These are phyloP conservation scores for Salpingus planirostris DNA, from an alignment of 2,888 invertebrate species.

Conservation along the genomic window DNA sequence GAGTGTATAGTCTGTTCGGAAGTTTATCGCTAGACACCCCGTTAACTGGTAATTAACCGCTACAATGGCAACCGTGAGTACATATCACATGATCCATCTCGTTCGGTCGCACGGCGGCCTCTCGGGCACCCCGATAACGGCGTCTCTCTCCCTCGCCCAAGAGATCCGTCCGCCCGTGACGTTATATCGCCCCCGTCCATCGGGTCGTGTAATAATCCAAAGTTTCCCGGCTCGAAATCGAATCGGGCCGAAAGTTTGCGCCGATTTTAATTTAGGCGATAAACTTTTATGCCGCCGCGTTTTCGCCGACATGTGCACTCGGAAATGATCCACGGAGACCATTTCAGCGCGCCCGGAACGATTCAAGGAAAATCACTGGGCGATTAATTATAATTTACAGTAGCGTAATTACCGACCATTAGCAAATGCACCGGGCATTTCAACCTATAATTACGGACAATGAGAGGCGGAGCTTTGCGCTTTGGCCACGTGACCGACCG, in stretches of 20 bases:
- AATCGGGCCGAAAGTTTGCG: not conserved
- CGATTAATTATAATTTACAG: conserved; percentile 35
- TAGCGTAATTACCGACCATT: conserved; percentile 39
- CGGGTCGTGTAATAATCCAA: conserved; percentile 34
- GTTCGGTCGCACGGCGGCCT: conserved; percentile 11
- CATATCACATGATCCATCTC: conserved; percentile 34
- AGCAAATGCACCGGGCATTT: conserved; percentile 25
- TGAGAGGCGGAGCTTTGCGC: conserved; percentile 31
- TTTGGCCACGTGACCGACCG: conserved; percentile 32
- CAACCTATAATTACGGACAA: conserved; percentile 40
- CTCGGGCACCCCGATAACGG: no score
- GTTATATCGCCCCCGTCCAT: conserved; percentile 35
- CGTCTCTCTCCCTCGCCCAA: conserved; percentile 14
- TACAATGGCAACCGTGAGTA: conserved; percentile 39
- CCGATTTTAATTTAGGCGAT: not conserved
- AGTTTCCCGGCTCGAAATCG: not conserved
- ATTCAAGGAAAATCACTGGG: conserved; percentile 12
- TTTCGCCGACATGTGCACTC: no score
- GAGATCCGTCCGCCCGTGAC: conserved; percentile 31
- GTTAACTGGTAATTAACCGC: conserved; percentile 38
- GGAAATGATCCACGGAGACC: no score
- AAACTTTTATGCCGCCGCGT: no score
- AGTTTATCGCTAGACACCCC: conserved; percentile 29
- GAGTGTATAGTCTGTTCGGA: conserved; percentile 23
- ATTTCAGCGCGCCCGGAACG: no score